Evolutionary conservation across 1,140 invertebrate species (phyloP).

Genomic region (Sitobion miscanthi): DNA sequence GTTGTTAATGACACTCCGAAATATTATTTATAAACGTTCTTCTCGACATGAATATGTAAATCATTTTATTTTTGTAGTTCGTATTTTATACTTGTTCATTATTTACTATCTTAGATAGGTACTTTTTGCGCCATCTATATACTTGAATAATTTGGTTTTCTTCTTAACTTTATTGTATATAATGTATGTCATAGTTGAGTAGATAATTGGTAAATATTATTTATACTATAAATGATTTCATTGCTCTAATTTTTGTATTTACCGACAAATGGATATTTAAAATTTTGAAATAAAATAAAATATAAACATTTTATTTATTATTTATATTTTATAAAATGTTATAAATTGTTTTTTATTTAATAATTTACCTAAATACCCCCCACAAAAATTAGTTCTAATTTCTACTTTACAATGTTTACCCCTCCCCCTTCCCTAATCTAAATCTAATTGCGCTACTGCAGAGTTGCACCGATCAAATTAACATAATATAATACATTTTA

Average conservation of each 20-base stretch:
- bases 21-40: not conserved
- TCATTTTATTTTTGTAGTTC: not conserved
- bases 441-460: not conserved
- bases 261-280: too few relatives aligned
- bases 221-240: not conserved
- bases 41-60: not conserved
- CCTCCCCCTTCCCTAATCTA: not conserved
- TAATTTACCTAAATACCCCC: too few relatives aligned
- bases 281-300: too few relatives aligned
- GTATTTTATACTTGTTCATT: not conserved
- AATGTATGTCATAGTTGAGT: not conserved
- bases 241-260: not conserved
- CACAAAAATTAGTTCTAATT: too few relatives aligned
- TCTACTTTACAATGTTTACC: too few relatives aligned
- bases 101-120: not conserved
- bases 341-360: too few relatives aligned
- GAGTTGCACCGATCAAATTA: not conserved
- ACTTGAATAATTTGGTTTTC: not conserved
- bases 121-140: not conserved
- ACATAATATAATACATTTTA: not conserved
- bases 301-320: too few relatives aligned
- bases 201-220: not conserved
- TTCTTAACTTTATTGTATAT: not conserved
- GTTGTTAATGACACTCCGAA: conserved; percentile 30
- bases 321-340: too few relatives aligned